Base-by-base conservation (phyloP, 2,888 invertebrate species). In the Andrena bucephala region DNA sequence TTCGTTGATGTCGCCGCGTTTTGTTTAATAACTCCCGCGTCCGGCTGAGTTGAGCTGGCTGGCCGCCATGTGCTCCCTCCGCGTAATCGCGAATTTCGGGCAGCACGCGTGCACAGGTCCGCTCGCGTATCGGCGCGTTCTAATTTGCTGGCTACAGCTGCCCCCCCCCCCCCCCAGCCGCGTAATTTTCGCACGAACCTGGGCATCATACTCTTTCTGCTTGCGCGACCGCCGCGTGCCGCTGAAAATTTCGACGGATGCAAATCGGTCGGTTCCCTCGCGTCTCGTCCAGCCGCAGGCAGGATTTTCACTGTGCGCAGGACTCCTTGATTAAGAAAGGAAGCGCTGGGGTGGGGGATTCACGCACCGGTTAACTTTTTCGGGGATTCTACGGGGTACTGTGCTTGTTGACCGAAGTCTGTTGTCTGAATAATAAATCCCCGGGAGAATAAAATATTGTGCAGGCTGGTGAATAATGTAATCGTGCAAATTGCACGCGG, bases 111-210 rank as follows among this genome's bases (percentile, higher is more conserved):
- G 67, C 67, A 62, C 74, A 65, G 63, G 20, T 33, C 29, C 66
- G 73, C 68, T 50, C 59, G 79, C 68, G 79, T 85, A 77, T 81
- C 83, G 80, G 80, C 63, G 81, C 88, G 85, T 72, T 83, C 83
- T 80, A 86, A 88, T 89, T 88, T 77, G 77, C 68, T 67, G 66
- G 70, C 60, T 69, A 85, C 87, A 84, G 78, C 77, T 75, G 81
- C 85, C 68, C 83, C 71, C 72, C 42, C 16, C 85, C 68, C 83
- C 71, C 72, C 42, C 16, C 42, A 10, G n/a, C 10, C 78, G 82
- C 85, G 87, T 91, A 91, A 91, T 91, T 42, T 87, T 87, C 85
- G 89, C 86, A 85, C 82, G 84, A 89, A 87, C 87, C 82, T 88
- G 60, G 69, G 27, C 66, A n/a, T 54, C 33, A 2, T 13, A 8